phyloP scores from a whole-genome alignment of 2,113 vertebrate genomes.

The Athene noctua region DNA sequence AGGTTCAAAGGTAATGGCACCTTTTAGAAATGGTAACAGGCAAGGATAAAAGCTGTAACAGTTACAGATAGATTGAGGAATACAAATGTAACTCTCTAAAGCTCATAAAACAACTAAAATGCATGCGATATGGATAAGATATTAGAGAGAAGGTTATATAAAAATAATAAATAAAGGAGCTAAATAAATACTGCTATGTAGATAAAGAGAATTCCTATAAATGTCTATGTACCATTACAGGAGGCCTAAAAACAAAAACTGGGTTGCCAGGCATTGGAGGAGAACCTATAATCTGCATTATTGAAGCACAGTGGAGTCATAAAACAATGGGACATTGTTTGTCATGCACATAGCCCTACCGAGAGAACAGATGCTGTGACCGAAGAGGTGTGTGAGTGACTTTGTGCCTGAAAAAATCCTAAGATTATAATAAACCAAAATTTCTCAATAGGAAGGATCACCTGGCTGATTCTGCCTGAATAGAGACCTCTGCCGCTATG shows the following conservation, averaged over 20 bases:
- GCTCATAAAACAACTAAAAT: not conserved
- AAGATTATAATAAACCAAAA: not conserved
- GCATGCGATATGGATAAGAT: not conserved
- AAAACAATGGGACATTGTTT: not conserved
- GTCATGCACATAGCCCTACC: rapidly evolving
- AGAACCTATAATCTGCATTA: not conserved
- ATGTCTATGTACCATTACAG: not conserved
- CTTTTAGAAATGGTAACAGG: not conserved
- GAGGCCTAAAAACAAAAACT: not conserved
- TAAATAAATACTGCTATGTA: not conserved
- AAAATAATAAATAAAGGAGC: not conserved
- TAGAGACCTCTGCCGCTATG: not conserved
- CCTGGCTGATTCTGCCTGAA: not conserved
- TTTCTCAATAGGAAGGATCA: not conserved
- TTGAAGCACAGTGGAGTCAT: not conserved
- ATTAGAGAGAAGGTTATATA: not conserved
- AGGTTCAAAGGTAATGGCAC: not conserved
- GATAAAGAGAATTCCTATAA: not conserved
- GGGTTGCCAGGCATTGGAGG: not conserved
- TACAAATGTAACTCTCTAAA: not conserved
- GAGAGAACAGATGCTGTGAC: not conserved
- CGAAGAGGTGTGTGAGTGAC: not conserved
- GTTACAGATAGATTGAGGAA: not conserved
- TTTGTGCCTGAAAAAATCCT: not conserved
- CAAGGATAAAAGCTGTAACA: not conserved